Percentiles rank a stretch among this genome's conserved stretches.
Evolutionary conservation across 2,888 invertebrate species (phyloP).

Genomic region (Stenichneumon culpator): DNA sequence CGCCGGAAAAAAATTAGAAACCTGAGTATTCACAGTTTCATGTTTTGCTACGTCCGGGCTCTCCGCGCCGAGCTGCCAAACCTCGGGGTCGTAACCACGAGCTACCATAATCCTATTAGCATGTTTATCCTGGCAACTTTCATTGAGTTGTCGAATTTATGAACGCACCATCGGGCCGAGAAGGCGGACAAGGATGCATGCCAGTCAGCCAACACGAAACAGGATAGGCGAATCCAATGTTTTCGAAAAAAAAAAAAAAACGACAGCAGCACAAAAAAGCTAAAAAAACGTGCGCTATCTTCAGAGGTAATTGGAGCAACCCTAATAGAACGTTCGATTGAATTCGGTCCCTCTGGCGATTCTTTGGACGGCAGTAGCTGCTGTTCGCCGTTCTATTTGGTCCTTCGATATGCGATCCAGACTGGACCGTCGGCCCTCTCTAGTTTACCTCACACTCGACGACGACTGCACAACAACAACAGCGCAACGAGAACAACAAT

Average conservation of each 20-base stretch:
- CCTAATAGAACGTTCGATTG: constrained; percentile 37
- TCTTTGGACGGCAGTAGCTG: constrained; percentile 1
- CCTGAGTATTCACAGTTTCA: not conserved
- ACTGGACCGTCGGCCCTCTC: constrained; percentile 16
- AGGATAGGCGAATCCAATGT: not conserved
- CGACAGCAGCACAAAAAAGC: not conserved
- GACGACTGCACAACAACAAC: constrained; percentile 50
- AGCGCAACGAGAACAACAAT: constrained; percentile 57
- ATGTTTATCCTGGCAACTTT: not conserved
- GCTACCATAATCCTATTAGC: not conserved
- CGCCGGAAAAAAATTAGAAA: not conserved
- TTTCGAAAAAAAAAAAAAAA: not conserved
- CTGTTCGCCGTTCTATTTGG: constrained; percentile 21
- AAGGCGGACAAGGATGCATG: not conserved
- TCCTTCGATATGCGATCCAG: constrained; percentile 22
- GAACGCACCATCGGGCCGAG: not conserved
- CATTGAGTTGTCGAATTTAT: not conserved
- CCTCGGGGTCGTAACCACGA: not conserved
- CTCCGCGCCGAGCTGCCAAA: not conserved
- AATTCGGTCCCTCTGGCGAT: constrained; percentile 26
- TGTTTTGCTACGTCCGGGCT: not conserved
- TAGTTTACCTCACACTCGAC: constrained; percentile 49
- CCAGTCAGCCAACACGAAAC: not conserved
- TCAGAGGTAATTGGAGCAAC: constrained; percentile 7
- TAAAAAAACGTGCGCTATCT: not conserved